phyloP scores from a whole-genome alignment of 2,797 vertebrate genomes.

The Allobates femoralis region DNA sequence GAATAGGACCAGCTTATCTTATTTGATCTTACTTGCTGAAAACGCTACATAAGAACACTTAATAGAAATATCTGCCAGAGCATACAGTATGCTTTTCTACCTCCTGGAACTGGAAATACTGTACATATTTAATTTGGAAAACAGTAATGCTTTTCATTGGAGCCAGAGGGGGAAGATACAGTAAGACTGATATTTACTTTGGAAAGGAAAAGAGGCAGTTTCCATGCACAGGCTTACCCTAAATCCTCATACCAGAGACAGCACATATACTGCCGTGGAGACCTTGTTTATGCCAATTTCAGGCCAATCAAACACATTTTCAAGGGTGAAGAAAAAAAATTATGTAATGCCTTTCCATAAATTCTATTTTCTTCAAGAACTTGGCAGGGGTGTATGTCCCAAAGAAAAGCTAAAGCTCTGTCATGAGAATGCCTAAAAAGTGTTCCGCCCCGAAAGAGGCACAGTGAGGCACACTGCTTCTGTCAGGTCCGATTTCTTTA shows the following conservation, averaged over 20 bases:
- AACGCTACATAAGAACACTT: conserved; percentile 33
- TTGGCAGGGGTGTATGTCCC: conserved; percentile 25
- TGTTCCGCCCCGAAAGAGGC: background rate
- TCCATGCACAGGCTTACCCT: conserved; percentile 55
- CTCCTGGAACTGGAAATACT: conserved; percentile 52
- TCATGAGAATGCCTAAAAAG: background rate
- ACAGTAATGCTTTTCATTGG: conserved; percentile 58
- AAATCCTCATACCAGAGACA: conserved; percentile 45
- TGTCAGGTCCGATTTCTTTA: background rate
- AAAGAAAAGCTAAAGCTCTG: conserved; percentile 20
- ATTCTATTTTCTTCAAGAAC: conserved; percentile 49
- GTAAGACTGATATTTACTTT: conserved; percentile 60
- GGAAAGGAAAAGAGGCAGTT: conserved; percentile 49
- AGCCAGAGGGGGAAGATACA: conserved; percentile 58
- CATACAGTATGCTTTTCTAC: conserved; percentile 54
- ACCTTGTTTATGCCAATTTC: conserved; percentile 53
- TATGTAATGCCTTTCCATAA: conserved; percentile 58
- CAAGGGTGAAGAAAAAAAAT: conserved; percentile 37
- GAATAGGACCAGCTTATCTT: conserved; percentile 23
- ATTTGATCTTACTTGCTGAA: conserved; percentile 39
- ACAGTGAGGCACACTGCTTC: background rate
- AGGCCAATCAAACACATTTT: conserved; percentile 52
- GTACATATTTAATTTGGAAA: conserved; percentile 62
- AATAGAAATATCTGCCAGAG: conserved; percentile 19
- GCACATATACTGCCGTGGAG: conserved; percentile 22